phyloP scores from a whole-genome alignment of 2,113 vertebrate species.

The Heliornis fulica region DNA sequence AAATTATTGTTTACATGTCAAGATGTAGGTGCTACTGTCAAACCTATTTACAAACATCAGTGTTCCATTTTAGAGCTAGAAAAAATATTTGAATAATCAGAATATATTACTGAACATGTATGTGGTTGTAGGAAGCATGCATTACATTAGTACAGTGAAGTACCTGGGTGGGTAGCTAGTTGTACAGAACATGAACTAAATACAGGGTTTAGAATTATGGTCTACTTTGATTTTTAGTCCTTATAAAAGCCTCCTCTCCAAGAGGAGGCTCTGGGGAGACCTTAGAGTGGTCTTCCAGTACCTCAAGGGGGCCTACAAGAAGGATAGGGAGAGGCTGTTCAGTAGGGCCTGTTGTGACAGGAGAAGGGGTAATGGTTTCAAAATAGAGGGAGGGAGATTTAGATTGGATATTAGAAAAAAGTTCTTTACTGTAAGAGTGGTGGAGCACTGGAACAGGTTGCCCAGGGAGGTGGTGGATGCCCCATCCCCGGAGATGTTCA shows the following conservation, averaged over 20 bases:
- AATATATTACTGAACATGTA: background rate
- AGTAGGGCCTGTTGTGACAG: too few species aligned
- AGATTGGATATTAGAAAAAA: too few species aligned
- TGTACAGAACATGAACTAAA: background rate
- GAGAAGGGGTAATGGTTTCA: too few species aligned
- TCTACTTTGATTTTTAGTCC: background rate
- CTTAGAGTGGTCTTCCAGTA: too few species aligned
- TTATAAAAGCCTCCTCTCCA: background rate
- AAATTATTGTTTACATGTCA: conserved; percentile 51
- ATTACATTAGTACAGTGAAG: background rate
- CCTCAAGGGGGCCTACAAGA: too few species aligned
- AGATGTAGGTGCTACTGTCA: conserved; percentile 23
- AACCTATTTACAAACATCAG: background rate
- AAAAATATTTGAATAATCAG: conserved; percentile 23
- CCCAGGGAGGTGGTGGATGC: too few species aligned
- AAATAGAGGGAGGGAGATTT: too few species aligned
- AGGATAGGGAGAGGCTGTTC: too few species aligned
- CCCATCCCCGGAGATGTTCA: too few species aligned
- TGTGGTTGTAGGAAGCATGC: background rate
- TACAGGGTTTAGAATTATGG: background rate
- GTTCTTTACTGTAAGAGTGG: too few species aligned
- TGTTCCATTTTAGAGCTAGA: background rate
- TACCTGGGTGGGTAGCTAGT: background rate
- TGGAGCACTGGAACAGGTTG: too few species aligned
- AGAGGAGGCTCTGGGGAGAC: too few species aligned